Evolutionary conservation across 2,888 invertebrate genomes (phyloP), one percentile per base, ranked within the genome.

Genomic region (Drosophila limbata): DNA sequence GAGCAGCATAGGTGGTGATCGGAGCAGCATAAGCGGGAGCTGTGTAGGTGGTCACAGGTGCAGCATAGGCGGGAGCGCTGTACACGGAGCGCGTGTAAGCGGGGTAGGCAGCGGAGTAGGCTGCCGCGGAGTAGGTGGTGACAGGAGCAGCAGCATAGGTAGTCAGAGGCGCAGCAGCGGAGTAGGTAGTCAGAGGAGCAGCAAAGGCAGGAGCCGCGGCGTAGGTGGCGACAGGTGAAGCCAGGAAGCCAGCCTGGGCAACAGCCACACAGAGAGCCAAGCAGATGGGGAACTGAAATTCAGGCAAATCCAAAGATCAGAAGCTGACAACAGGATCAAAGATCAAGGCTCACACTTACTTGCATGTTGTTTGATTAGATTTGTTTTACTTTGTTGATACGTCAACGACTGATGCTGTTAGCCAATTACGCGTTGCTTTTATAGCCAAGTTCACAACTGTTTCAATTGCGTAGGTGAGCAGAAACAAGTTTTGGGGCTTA

Each of bases 191-290:
- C n/a, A 53, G 44, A 21, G 52, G 65, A 65, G 65, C 44, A 45
- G 60, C 50, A n/a, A 53, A 53, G n/a, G 50, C 39, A 10, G 69
- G 69, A 19, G 68, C 69, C 1, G 73, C 76, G 2, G 73, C 69
- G 39, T 76, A 76, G 44, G 75, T 76, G 64, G 76, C 50, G 8
- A 79, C 53, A 17, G 76, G 76, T n/a, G 79, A 37, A 2, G 81
- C 73, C 45, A 77, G 53, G 67, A 57, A 80, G 2, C 81, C 77
- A 33, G 81, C 77, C 63, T 77, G 77, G 33, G 81, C 77, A 42
- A 68, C 68, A 62, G 77, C 77, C 50, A 77, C 67, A 37, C 63
- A 77, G 61, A 77, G 77, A 72, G 81, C 57, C 50, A 77, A 77
- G 64, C 68, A 81, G 42, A 77, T 79, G 40, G 76, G 65, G 65